A percentile compares a stretch with the other conserved stretches of the same genome.
Conservation (phyloP, 1,140 invertebrate species). For the Papilio glaucus region DNA sequence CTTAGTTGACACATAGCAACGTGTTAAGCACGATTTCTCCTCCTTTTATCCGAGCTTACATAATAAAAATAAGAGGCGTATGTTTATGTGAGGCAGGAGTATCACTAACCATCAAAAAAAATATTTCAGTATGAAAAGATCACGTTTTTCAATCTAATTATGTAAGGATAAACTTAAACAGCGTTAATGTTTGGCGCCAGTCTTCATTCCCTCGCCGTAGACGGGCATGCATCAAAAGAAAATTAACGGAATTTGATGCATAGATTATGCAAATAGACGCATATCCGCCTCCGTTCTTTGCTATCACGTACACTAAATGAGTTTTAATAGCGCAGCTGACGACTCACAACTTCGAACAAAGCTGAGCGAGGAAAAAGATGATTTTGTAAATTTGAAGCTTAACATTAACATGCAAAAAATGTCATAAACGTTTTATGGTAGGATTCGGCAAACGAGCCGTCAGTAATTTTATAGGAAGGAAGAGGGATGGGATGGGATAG, state of each 20-base stretch:
- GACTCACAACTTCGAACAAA: conserved; percentile 25
- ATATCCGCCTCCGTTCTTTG: conserved; percentile 65
- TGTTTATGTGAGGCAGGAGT: not conserved
- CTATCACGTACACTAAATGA: conserved; percentile 70
- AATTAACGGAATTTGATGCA: conserved; percentile 80
- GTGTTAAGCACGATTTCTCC: not conserved
- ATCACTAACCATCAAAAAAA: not conserved
- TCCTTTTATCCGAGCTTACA: too few relatives aligned
- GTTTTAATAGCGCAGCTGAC: conserved; percentile 55
- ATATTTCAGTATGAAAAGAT: not conserved
- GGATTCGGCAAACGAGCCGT: too few relatives aligned
- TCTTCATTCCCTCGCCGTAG: conserved; percentile 44
- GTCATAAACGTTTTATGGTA: too few relatives aligned
- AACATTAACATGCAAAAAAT: conserved; percentile 2
- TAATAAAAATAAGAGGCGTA: not conserved
- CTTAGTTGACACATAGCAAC: too few relatives aligned
- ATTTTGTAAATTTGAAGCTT: conserved; percentile 20
- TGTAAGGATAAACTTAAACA: not conserved
- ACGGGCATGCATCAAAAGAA: conserved; percentile 69
- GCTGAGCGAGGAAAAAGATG: conserved; percentile 7
- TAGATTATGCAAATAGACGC: conserved; percentile 74
- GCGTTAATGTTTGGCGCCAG: conserved; percentile 35
- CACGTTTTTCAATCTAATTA: not conserved
- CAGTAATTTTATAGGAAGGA: too few relatives aligned
- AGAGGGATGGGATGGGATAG: too few relatives aligned